Evolutionary conservation across 2,888 invertebrate species (phyloP).

Genomic region (Acronicta alni): DNA sequence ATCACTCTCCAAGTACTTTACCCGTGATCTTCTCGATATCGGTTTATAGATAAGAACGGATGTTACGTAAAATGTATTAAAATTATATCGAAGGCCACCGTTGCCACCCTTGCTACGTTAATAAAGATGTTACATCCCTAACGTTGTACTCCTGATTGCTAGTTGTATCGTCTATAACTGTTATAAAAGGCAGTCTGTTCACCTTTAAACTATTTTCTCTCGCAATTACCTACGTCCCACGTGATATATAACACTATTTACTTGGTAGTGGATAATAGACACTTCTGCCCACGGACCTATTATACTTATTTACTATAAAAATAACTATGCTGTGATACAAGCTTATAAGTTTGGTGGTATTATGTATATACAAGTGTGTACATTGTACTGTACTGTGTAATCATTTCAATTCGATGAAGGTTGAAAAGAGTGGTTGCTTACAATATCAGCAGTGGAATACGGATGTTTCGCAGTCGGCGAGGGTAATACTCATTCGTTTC

Average conservation of each 20-base stretch:
- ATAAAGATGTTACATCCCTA: slow-evolving; percentile 36
- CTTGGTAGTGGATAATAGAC: slow-evolving; percentile 32
- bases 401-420: slow-evolving; percentile 44
- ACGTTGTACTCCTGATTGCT: slow-evolving; percentile 25
- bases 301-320: slow-evolving; percentile 22
- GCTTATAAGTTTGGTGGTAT: slow-evolving; percentile 16
- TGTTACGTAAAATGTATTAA: slow-evolving; percentile 50
- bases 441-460: slow-evolving; percentile 56
- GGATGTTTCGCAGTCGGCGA: slow-evolving; percentile 69
- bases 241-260: slow-evolving; percentile 52
- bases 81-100: slow-evolving; percentile 49
- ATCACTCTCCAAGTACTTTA: slow-evolving; percentile 57
- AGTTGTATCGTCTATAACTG: slow-evolving; percentile 32
- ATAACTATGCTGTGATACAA: slow-evolving; percentile 18
- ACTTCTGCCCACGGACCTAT: slow-evolving; percentile 20
- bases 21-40: slow-evolving; percentile 54
- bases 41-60: slow-evolving; percentile 52
- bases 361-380: slow-evolving; percentile 6
- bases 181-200: slow-evolving; percentile 38
- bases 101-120: slow-evolving; percentile 33
- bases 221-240: slow-evolving; percentile 42
- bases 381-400: slow-evolving; percentile 13
- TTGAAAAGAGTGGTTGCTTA: slow-evolving; percentile 51
- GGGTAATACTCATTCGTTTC: slow-evolving; percentile 77
- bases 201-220: slow-evolving; percentile 43